phyloP scores from a whole-genome alignment of 2,888 invertebrate genomes.

The Scelioninae gen. 1 region DNA sequence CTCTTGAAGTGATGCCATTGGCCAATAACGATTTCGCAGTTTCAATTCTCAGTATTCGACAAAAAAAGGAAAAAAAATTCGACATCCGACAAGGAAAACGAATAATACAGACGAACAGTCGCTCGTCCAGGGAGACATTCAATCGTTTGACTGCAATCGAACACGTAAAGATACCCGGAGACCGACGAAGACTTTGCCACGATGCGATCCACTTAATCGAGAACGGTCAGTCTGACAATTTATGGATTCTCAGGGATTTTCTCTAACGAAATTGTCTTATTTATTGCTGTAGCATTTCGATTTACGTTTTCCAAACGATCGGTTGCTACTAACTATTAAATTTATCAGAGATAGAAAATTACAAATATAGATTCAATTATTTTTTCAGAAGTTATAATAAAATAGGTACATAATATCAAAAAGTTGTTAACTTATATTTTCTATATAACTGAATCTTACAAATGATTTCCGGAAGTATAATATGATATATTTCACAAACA shows the following conservation, averaged over 20 bases:
- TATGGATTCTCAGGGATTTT: conserved; percentile 83
- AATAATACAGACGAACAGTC: conserved; percentile 75
- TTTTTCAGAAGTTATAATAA: no score
- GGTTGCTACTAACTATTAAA: conserved; percentile 50
- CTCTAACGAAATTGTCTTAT: conserved; percentile 82
- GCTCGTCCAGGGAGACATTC: conserved; percentile 84
- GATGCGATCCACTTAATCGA: conserved; percentile 76
- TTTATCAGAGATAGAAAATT: conserved; percentile 57
- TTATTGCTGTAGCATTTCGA: conserved; percentile 78
- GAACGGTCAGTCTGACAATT: conserved; percentile 75
- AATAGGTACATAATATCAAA: no score
- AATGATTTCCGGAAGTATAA: no score
- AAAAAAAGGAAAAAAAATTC: conserved; percentile 61
- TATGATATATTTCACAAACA: no score
- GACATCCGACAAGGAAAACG: conserved; percentile 61
- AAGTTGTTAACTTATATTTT: no score
- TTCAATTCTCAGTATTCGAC: conserved; percentile 80
- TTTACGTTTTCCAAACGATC: conserved; percentile 71
- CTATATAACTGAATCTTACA: no score
- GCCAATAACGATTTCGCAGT: conserved; percentile 79
- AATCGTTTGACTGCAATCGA: conserved; percentile 81
- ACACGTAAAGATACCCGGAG: conserved; percentile 74
- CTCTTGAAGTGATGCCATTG: conserved; percentile 70
- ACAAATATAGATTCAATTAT: conserved; percentile 41
- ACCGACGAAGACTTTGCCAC: conserved; percentile 55